Conservation (phyloP, 2,113 vertebrate genomes). For the Polypterus bichir region DNA sequence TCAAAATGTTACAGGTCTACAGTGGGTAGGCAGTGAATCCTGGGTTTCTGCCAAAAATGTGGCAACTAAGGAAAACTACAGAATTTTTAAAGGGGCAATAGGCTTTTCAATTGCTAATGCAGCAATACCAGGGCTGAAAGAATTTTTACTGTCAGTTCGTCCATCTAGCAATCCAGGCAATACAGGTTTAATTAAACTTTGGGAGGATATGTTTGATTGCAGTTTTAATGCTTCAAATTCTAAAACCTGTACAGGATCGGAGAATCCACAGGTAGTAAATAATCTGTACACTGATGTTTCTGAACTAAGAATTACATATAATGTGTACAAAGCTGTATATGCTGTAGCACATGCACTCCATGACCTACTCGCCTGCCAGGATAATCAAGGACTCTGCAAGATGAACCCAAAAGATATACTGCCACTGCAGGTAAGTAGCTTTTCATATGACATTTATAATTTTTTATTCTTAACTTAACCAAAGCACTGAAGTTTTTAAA, state of each 20-base stretch:
- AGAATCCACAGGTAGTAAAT: not conserved
- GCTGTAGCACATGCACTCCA: constrained; percentile 2
- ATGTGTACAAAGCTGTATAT: constrained; percentile 14
- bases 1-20: constrained; percentile 2
- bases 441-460: too few species aligned
- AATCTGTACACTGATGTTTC: not conserved
- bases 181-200: not conserved
- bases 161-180: not conserved
- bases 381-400: not conserved
- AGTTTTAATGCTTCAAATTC: not conserved
- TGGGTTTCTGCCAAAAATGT: not conserved
- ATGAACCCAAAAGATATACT: not conserved
- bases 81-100: not conserved
- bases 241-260: not conserved
- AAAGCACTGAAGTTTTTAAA: too few species aligned
- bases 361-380: not conserved
- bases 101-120: constrained; percentile 1
- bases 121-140: constrained; percentile 1
- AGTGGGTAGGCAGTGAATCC: constrained; percentile 4
- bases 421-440: constrained; percentile 5
- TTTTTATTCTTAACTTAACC: too few species aligned
- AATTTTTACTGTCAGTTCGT: not conserved
- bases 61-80: not conserved
- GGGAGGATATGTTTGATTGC: constrained; percentile 1
- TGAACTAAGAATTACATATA: not conserved